Percentiles rank a stretch among this genome's conserved stretches.
Conservation (phyloP, 2,797 vertebrate species). For the Microcaecilia unicolor region DNA sequence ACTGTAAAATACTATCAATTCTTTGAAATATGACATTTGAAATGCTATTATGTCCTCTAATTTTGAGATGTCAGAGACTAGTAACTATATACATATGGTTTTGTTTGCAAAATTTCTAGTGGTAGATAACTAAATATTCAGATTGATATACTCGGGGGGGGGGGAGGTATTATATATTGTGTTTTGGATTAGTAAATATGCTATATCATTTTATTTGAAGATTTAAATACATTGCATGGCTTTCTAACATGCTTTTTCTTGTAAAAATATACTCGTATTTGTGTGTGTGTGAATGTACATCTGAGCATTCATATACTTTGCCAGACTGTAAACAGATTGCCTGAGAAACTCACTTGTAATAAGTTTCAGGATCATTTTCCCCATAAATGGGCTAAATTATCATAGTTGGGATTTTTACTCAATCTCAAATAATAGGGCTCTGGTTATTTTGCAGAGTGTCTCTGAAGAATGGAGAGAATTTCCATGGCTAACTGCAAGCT, state of each 20-base stretch:
- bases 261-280: constrained; percentile 25
- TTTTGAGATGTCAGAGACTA: too few relatives aligned
- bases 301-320: constrained; percentile 19
- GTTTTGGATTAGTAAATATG: too few relatives aligned
- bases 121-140: too few relatives aligned
- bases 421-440: constrained; percentile 62
- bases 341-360: constrained; percentile 34
- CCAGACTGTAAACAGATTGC: constrained; percentile 29
- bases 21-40: too few relatives aligned
- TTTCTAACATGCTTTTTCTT: constrained; percentile 32
- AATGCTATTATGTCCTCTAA: too few relatives aligned
- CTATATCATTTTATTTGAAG: constrained; percentile 16
- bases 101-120: too few relatives aligned
- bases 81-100: too few relatives aligned
- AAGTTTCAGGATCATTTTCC: constrained; percentile 17
- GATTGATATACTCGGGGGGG: too few relatives aligned
- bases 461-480: constrained; percentile 62
- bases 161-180: too few relatives aligned
- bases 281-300: too few relatives aligned
- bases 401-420: constrained; percentile 47
- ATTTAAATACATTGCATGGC: constrained; percentile 32
- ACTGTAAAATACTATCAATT: too few relatives aligned
- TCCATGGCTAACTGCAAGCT: constrained; percentile 62
- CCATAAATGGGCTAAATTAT: constrained; percentile 46
- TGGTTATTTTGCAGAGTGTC: constrained; percentile 65